A percentile compares a stretch with the other conserved stretches of the same genome.
phyloP scores from a whole-genome alignment of 2,797 vertebrate genomes.

The Dipus sagitta region DNA sequence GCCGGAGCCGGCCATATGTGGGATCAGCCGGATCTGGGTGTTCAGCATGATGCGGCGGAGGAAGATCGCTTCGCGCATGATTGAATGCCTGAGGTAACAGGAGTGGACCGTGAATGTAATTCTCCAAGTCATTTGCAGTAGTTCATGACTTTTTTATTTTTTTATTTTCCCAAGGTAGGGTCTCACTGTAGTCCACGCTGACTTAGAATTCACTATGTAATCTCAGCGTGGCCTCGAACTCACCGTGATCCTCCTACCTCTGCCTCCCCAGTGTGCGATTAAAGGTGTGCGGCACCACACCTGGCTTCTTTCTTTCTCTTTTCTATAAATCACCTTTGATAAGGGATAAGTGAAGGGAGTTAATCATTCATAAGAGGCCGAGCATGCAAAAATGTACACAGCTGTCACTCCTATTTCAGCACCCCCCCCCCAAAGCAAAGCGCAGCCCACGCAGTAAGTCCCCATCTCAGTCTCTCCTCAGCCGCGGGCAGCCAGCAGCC shows the following conservation, averaged over 20 bases:
- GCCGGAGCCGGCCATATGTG: conserved; percentile 97
- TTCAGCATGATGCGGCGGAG: conserved; percentile 97
- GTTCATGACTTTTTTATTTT: not conserved
- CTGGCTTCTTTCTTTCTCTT: conserved; percentile 33
- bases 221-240: too few relatives aligned
- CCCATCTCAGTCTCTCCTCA: not conserved
- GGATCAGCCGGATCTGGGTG: conserved; percentile 99
- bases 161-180: too few relatives aligned
- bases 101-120: not conserved
- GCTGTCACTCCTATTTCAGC: not conserved
- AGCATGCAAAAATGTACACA: not conserved
- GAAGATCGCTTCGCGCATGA: conserved; percentile 97
- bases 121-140: conserved; percentile 3
- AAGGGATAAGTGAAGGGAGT: conserved; percentile 12
- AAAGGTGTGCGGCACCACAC: too few relatives aligned
- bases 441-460: not conserved
- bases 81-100: conserved; percentile 96
- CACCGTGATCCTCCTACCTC: too few relatives aligned
- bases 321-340: conserved; percentile 37
- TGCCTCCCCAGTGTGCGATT: too few relatives aligned
- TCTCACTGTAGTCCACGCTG: too few relatives aligned
- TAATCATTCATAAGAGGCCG: not conserved
- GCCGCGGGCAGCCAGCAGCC: not conserved
- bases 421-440: not conserved
- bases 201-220: too few relatives aligned